A percentile compares a stretch with the other conserved stretches of the same genome.
These are phyloP conservation scores for Acleris emargana DNA, from an alignment of 2,888 invertebrate species.

Conservation along the genomic window DNA sequence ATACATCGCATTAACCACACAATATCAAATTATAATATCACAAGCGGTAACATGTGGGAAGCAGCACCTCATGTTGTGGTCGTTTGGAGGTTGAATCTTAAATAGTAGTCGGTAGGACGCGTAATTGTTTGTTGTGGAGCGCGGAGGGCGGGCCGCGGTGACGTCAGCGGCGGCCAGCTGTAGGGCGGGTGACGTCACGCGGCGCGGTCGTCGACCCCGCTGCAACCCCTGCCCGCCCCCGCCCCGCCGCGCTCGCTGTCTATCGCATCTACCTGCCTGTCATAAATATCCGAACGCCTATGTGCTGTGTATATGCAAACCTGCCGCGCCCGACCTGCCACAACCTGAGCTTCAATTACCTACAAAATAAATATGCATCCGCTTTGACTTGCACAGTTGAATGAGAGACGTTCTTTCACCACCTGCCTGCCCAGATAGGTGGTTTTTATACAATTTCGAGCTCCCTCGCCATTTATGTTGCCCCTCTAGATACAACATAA, in stretches of 20 bases:
- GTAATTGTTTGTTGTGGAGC: slow-evolving; percentile 60
- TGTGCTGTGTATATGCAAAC: slow-evolving; percentile 55
- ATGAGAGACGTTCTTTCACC: slow-evolving; percentile 27
- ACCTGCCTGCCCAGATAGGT: slow-evolving; percentile 1
- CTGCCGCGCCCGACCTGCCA: slow-evolving; percentile 67
- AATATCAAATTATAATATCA: slow-evolving; percentile 67
- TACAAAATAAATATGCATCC: slow-evolving; percentile 43
- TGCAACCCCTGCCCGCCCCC: slow-evolving; percentile 62
- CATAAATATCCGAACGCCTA: slow-evolving; percentile 75
- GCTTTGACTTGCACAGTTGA: slow-evolving; percentile 22
- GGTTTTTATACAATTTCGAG: slow-evolving; percentile 5
- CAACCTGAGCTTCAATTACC: slow-evolving; percentile 62
- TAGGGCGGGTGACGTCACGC: slow-evolving; percentile 80
- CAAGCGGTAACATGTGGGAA: slow-evolving; percentile 67
- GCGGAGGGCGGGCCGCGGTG: slow-evolving; percentile 59
- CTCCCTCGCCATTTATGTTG: slow-evolving; percentile 4
- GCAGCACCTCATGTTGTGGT: slow-evolving; percentile 58
- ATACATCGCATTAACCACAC: slow-evolving; percentile 63
- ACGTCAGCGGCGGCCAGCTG: slow-evolving; percentile 78
- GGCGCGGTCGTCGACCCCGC: slow-evolving; percentile 70
- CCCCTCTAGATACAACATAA: slow-evolving; percentile 1
- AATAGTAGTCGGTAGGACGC: slow-evolving; percentile 57
- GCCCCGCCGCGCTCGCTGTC: slow-evolving; percentile 46
- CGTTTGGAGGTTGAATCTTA: slow-evolving; percentile 66
- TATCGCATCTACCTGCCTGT: slow-evolving; percentile 57